Conservation (phyloP, 2,888 invertebrate genomes). For the Hydriomena furcata region DNA sequence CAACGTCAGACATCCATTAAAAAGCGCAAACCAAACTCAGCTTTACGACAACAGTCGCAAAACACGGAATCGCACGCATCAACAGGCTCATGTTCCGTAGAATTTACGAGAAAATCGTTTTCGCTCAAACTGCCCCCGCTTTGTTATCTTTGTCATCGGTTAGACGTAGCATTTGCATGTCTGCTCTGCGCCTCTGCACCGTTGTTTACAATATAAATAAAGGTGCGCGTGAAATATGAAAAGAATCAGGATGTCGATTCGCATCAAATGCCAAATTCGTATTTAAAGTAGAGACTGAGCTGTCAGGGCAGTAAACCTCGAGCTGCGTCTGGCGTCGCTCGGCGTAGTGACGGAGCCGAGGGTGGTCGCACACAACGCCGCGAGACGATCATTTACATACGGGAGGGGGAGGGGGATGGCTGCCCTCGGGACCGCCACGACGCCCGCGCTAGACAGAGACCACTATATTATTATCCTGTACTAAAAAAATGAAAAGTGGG, state of each 20-base stretch:
- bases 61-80: slow-evolving; percentile 43
- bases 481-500: slow-evolving; percentile 83
- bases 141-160: slow-evolving; percentile 72
- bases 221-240: slow-evolving; percentile 40
- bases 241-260: slow-evolving; percentile 52
- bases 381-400: slow-evolving; percentile 83
- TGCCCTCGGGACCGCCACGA: slow-evolving; percentile 54
- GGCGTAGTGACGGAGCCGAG: slow-evolving; percentile 50
- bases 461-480: slow-evolving; percentile 75
- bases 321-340: slow-evolving; percentile 54
- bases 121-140: slow-evolving; percentile 63
- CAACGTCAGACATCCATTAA: slow-evolving; percentile 43
- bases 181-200: slow-evolving; percentile 42
- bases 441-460: slow-evolving; percentile 67
- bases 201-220: slow-evolving; percentile 42
- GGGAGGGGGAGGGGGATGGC: slow-evolving; percentile 58
- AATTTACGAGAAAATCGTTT: slow-evolving; percentile 61
- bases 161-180: slow-evolving; percentile 64
- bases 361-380: slow-evolving; percentile 65
- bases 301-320: slow-evolving; percentile 81
- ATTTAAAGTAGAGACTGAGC: slow-evolving; percentile 80
- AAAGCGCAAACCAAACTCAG: slow-evolving; percentile 41
- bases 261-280: slow-evolving; percentile 65
- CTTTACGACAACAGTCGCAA: slow-evolving; percentile 41
- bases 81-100: slow-evolving; percentile 38